phyloP scores from a whole-genome alignment of 2,888 invertebrate species.

The Beris chalybata region DNA sequence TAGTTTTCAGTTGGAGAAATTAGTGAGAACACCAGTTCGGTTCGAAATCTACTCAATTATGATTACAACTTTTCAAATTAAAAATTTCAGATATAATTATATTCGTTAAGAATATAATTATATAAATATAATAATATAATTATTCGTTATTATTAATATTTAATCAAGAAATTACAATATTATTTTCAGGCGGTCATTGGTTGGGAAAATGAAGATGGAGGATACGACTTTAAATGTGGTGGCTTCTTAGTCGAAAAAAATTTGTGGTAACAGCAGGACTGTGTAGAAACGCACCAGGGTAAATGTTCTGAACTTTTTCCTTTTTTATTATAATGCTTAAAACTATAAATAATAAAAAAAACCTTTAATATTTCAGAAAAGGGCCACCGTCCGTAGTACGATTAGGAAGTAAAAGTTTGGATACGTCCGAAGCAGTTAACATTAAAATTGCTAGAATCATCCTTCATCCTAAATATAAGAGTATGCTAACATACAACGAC shows the following conservation, averaged over 20 bases:
- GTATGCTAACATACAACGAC: slow-evolving; percentile 28
- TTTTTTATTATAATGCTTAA: not conserved
- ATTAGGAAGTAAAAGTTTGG: slow-evolving; percentile 5
- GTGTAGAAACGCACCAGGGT: slow-evolving; percentile 52
- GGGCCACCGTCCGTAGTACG: not conserved
- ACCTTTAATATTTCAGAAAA: not conserved
- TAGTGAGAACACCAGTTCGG: no score
- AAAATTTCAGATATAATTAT: no score
- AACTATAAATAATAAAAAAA: not conserved
- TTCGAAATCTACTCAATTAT: no score
- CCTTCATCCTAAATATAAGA: slow-evolving; percentile 26
- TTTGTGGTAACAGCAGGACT: slow-evolving; percentile 64
- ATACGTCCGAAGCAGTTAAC: not conserved
- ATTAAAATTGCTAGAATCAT: slow-evolving; percentile 9
- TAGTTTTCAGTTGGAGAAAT: no score
- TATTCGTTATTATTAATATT: no score
- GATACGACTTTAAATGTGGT: slow-evolving; percentile 32
- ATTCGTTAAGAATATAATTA: no score
- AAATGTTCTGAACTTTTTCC: not conserved
- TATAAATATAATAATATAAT: no score
- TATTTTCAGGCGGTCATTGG: slow-evolving; percentile 41
- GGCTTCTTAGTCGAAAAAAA: slow-evolving; percentile 53
- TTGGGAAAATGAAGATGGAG: not conserved
- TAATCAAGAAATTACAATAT: not conserved
- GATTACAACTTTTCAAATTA: no score